Base-by-base conservation (phyloP, 1,140 invertebrate genomes). In the Habropoda laboriosa region DNA sequence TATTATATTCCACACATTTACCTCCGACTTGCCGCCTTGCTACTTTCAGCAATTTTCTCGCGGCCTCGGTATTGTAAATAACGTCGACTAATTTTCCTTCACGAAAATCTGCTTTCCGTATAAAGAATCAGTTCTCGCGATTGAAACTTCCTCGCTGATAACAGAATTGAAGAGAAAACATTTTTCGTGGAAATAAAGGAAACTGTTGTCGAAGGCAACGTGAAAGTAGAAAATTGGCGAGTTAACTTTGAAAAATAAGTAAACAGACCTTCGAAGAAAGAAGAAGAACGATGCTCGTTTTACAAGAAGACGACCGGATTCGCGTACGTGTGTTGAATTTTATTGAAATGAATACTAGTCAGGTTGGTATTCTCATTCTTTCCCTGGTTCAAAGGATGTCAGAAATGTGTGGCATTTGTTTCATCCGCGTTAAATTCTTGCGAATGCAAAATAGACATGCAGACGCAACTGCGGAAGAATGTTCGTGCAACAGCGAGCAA, bases 51-150 rank as follows among this genome's bases (percentile, higher is more conserved):
- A 58, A 32, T 2, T 42, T 63, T 42, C 38, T 18, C 7, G 12
- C 21, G 10, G n/a, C 5, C n/a, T n/a, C 5, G 38, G 3, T n/a
- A n/a, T 63, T 61, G 40, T 5, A 18, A 63, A 63, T 7, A n/a
- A 40, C 24, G 16, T 27, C 24, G 24, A 63, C 42, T 35, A 35
- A 63, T 63, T 63, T 27, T 32, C 61, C n/a, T 63, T 63, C 61
- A 63, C 12, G 38, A 18, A 42, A 42, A 42, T 63, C n/a, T 42
- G 60, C 40, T 63, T 42, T 24, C n/a, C 60, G 24, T n/a, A n/a
- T 4, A 42, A 63, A 42, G 35, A 63, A 63, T 63, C 27, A 42
- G 40, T 18, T n/a, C 61, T 12, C 38, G 35, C 21, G 38, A n/a
- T n/a, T 40, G 16, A 30, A n/a, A 60, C 30, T 12, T 35, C 6